Conservation (phyloP, 2,888 invertebrate genomes). For the Mythimna loreyi region DNA sequence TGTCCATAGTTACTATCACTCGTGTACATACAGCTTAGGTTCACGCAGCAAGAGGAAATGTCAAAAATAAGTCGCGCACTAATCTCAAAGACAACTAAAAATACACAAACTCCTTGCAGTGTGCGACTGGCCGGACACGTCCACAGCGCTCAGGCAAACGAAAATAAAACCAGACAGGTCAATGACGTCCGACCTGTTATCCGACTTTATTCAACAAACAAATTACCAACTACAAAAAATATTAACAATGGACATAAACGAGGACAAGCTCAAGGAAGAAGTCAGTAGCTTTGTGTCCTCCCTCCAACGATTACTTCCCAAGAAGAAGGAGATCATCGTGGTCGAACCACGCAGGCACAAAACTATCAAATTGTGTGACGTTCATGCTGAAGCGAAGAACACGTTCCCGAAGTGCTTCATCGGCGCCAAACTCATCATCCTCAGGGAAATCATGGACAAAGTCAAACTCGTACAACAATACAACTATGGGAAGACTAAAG, state of each 20-base stretch:
- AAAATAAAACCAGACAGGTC: constrained; percentile 83
- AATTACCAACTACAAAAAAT: constrained; percentile 65
- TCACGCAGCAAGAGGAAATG: constrained; percentile 18
- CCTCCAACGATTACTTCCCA: constrained; percentile 83
- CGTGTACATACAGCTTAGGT: constrained; percentile 31
- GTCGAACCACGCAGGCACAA: constrained; percentile 72
- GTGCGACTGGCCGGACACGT: constrained; percentile 80
- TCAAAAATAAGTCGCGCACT: constrained; percentile 61
- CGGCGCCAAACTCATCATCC: constrained; percentile 81
- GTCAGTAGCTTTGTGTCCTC: constrained; percentile 80
- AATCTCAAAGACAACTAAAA: constrained; percentile 70
- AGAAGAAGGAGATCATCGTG: constrained; percentile 80
- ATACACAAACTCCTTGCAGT: constrained; percentile 81
- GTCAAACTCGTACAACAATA: constrained; percentile 86
- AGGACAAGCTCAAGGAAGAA: constrained; percentile 83
- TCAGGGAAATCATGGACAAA: constrained; percentile 82
- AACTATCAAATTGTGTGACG: constrained; percentile 78
- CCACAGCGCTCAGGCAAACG: constrained; percentile 73
- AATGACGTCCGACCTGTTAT: constrained; percentile 84
- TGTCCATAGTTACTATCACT: neutral
- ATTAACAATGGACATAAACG: constrained; percentile 85
- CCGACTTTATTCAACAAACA: constrained; percentile 76
- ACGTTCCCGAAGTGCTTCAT: constrained; percentile 86
- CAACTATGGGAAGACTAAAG: constrained; percentile 82
- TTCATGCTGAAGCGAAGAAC: constrained; percentile 84